Evolutionary conservation across 35 echinoderm and acorn worm genomes (phyloP), one percentile per base, ranked within the genome.

Genomic region (Apostichopus japonicus): DNA sequence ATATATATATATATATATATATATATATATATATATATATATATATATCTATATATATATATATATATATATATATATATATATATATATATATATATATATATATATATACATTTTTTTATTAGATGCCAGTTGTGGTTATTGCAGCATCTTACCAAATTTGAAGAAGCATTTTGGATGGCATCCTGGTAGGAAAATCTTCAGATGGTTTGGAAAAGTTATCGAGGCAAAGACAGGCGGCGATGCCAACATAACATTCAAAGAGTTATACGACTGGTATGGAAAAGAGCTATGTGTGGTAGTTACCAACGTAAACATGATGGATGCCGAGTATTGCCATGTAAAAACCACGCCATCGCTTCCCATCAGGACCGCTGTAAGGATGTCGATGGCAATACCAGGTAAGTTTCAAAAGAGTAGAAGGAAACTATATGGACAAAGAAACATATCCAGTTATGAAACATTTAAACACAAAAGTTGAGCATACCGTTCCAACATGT

Each of bases 311-410:
- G 77, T 98, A 53, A 98, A 93, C 77, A 53, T 77, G 55, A 96
- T 98, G 95, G 95, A 96, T 77, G 90, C 77, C 4, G 97, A 96
- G 79, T 98, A 98, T 78, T 98, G 94, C 80, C 97, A 98, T 53
- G 95, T 98, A 0, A 98, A 98, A 87, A 96, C 97, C 23, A 96
- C 97, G 10, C 97, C 97, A 59, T 92, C 93, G 53, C 86, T 98
- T 55, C 93, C 94, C 2, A 91, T 98, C 23, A 83, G 93, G 62
- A 91, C 84, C 19, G 97, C 97, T 51, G 91, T 96, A 23, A 90
- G 97, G 72, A 98, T 98, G 97, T 98, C 97, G 4, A 94, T 94
- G 59, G 92, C 97, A 15, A 98, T 98, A 33, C 97, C 97, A 79
- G 97, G 97, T 98, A 90, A 25, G 67, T 75, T 44, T 44, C 2